Evolutionary conservation across 1,140 invertebrate genomes (phyloP).

Genomic region (Dreissena rostriformis): DNA sequence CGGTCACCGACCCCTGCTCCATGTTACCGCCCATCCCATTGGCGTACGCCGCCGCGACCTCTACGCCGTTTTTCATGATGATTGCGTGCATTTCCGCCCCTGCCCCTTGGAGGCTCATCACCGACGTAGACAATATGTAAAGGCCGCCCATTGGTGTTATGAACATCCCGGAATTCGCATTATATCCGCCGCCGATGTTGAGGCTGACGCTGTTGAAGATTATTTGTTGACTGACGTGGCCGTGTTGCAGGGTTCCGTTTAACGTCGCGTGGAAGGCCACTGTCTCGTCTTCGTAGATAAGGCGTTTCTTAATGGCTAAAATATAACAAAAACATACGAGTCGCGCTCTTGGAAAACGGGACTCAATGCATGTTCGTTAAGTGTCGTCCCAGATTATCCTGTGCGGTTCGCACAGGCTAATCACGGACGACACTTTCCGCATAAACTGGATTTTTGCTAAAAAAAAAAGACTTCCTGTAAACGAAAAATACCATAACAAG

Average conservation of each 20-base stretch:
- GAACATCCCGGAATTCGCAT: slow-evolving; percentile 1
- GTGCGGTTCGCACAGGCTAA: no score
- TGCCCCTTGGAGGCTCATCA: neutral
- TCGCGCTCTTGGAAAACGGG: no score
- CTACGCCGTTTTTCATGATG: slow-evolving; percentile 37
- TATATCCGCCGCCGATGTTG: slow-evolving; percentile 36
- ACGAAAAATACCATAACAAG: no score
- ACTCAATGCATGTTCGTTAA: no score
- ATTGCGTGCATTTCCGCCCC: slow-evolving; percentile 5
- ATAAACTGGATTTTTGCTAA: no score
- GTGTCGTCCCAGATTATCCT: no score
- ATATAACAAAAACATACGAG: neutral
- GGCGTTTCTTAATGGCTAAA: neutral
- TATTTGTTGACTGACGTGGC: slow-evolving; percentile 7
- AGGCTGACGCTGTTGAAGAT: slow-evolving; percentile 3
- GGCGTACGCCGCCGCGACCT: slow-evolving; percentile 14
- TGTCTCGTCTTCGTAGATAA: slow-evolving; percentile 19
- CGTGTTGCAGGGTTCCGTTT: neutral
- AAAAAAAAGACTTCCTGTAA: no score
- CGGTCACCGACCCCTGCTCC: slow-evolving; percentile 22
- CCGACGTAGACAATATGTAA: slow-evolving; percentile 21
- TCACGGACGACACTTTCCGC: no score
- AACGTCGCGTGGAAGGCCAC: slow-evolving; percentile 28
- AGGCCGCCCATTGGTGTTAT: neutral
- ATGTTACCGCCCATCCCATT: neutral